Evolutionary conservation across 2,888 invertebrate species (phyloP).

Genomic region (Sialis fuliginosa): DNA sequence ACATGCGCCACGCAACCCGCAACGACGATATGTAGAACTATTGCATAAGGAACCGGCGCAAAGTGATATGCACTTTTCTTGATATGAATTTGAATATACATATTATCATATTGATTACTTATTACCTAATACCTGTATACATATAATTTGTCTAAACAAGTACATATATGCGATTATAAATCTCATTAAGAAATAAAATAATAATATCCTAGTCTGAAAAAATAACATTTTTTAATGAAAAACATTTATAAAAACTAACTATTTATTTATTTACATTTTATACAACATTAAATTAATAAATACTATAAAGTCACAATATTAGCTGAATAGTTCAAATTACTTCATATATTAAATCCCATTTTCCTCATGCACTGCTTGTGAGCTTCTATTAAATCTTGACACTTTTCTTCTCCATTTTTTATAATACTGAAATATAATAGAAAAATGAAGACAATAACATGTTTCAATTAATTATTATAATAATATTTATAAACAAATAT

Average conservation of each 20-base stretch:
- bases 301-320: not conserved
- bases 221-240: not conserved
- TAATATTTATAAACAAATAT: too few species aligned
- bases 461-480: too few species aligned
- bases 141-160: too few species aligned
- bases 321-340: not conserved
- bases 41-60: not conserved
- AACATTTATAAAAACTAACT: not conserved
- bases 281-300: not conserved
- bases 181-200: not conserved
- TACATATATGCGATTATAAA: not conserved
- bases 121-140: too few species aligned
- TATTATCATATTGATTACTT: too few species aligned
- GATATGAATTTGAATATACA: too few species aligned
- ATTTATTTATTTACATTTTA: not conserved
- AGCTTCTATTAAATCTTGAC: conserved; percentile 77
- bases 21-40: conserved; percentile 1
- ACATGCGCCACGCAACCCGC: conserved; percentile 3
- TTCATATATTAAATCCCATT: conserved; percentile 87
- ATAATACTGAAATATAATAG: conserved; percentile 64
- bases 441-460: too few species aligned
- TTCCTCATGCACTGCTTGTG: conserved; percentile 94
- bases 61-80: too few species aligned
- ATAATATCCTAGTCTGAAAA: not conserved
- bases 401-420: conserved; percentile 82